These are phyloP conservation scores for Stegastes partitus DNA, from an alignment of 2,113 vertebrate species.

Conservation along the genomic window DNA sequence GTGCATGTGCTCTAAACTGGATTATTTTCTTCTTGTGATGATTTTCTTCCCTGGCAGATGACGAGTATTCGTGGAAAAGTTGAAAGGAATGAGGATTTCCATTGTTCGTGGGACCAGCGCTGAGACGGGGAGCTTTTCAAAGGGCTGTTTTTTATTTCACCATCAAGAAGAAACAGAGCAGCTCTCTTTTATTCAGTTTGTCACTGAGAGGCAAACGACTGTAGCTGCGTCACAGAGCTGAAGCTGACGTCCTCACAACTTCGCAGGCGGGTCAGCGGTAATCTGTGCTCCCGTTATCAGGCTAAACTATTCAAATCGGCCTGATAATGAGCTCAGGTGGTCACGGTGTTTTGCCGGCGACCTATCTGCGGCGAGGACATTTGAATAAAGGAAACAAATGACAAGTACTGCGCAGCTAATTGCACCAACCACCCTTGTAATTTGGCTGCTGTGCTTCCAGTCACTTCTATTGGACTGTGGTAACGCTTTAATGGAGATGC, in stretches of 20 bases:
- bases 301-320: slow-evolving; percentile 26
- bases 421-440: neutral
- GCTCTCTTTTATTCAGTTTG: slow-evolving; percentile 38
- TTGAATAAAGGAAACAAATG: slow-evolving; percentile 31
- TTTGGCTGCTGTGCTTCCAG: slow-evolving; percentile 1
- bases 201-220: slow-evolving; percentile 27
- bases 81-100: slow-evolving; percentile 40
- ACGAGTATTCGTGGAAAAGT: slow-evolving; percentile 24
- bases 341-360: slow-evolving; percentile 16
- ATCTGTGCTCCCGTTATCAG: slow-evolving; percentile 36
- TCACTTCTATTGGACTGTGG: neutral
- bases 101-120: slow-evolving; percentile 35
- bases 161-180: slow-evolving; percentile 34
- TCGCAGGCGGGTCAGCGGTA: slow-evolving; percentile 17
- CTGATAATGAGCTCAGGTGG: slow-evolving; percentile 7
- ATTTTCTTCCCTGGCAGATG: slow-evolving; percentile 36
- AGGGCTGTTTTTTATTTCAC: slow-evolving; percentile 39
- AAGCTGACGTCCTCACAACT: neutral
- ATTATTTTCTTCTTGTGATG: slow-evolving; percentile 38
- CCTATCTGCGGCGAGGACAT: slow-evolving; percentile 35
- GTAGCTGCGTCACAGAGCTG: neutral
- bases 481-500: neutral
- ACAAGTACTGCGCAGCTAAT: neutral
- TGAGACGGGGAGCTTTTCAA: slow-evolving; percentile 32
- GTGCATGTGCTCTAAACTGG: slow-evolving; percentile 9